Percentiles rank a stretch among this genome's conserved stretches.
Evolutionary conservation across 1,140 invertebrate genomes (phyloP).

Genomic region (Scaptomyza pallida): DNA sequence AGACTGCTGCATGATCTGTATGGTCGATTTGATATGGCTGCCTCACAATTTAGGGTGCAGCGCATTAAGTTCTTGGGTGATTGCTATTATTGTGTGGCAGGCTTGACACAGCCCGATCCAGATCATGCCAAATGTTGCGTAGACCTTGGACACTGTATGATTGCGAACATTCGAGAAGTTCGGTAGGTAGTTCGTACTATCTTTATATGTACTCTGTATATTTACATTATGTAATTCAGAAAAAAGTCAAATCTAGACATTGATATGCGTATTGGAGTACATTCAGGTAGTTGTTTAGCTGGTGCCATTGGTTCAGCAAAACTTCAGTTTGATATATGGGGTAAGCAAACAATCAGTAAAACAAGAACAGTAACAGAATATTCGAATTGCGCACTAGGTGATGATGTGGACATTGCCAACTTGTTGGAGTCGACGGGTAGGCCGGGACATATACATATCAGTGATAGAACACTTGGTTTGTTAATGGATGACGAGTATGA

Average conservation of each 20-base stretch:
- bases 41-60: conserved; percentile 88
- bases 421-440: conserved; percentile 96
- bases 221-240: too few relatives aligned
- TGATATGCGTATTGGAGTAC: conserved; percentile 98
- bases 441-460: conserved; percentile 94
- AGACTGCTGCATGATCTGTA: conserved; percentile 96
- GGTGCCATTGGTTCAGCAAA: conserved; percentile 95
- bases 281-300: conserved; percentile 94
- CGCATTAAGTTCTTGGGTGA: conserved; percentile 96
- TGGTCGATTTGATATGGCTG: conserved; percentile 95
- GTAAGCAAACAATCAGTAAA: conserved; percentile 85
- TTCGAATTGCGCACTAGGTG: conserved; percentile 23
- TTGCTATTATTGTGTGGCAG: conserved; percentile 96
- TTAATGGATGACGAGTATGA: conserved; percentile 85
- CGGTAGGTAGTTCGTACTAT: too few relatives aligned
- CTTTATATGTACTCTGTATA: too few relatives aligned
- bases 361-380: background rate
- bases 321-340: conserved; percentile 99
- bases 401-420: conserved; percentile 96
- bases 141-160: conserved; percentile 94
- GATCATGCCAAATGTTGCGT: conserved; percentile 95
- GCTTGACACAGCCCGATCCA: conserved; percentile 89
- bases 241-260: conserved; percentile 88
- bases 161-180: conserved; percentile 92
- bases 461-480: conserved; percentile 89